Base-by-base conservation (phyloP, 2,888 invertebrate genomes). In the Apeira syringaria region DNA sequence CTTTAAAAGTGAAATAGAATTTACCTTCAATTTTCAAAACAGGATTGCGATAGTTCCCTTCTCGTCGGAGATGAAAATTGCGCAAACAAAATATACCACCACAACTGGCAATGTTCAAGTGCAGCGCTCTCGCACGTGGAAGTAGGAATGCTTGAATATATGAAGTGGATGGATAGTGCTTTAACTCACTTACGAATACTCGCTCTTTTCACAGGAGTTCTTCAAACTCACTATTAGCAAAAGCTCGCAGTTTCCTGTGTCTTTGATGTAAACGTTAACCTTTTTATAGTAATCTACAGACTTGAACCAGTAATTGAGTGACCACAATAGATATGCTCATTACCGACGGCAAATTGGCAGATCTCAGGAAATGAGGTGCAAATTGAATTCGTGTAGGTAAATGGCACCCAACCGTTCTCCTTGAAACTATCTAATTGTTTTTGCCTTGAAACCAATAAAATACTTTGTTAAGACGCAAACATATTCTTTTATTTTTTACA, bases 301-400 rank as follows among this genome's bases (percentile, higher is more conserved):
- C 30, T 41, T 31, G 8, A 35, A 37, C 26, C 12, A 39, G 53
- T 55, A 48, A 38, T 36, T 36, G 36, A 55, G 56, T 49, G 53
- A 68, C 55, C 67, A 64, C 71, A 61, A 13, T 12, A 22, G 45
- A 26, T 27, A 40, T 31, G 49, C 33, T 15, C 45, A 79, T 82
- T 75, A 69, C 50, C 71, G 42, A 53, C 47, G 50, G 62, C 67
- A 73, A 64, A 78, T 77, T 64, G 57, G 66, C 66, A 59, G 52
- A 50, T 43, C 45, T 46, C 37, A 47, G 51, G 49, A 40, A 42
- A 50, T 44, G 39, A 35, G 35, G 34, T 44, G 9, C 41, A 18
- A 44, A 49, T 39, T 49, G 29, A 40, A 32, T 40, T 40, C 31
- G 25, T 27, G 26, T 20, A 24, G 9, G 30, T 36, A 31, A n/a